These are phyloP conservation scores for Crax fasciolata DNA, from an alignment of 2,797 vertebrate species.

Conservation along the genomic window DNA sequence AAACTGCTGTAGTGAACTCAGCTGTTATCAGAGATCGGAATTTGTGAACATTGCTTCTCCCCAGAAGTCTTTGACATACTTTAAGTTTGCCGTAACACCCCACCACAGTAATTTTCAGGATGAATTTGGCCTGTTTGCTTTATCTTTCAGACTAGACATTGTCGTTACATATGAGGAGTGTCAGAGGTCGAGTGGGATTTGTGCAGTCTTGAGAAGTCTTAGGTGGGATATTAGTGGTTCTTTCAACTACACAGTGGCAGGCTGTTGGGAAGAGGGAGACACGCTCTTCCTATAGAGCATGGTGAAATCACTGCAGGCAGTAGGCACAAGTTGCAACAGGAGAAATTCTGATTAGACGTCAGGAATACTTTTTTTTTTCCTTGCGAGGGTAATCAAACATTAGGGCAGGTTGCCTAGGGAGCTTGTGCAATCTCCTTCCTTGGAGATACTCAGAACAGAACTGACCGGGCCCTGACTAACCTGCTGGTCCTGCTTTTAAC, in stretches of 20 bases:
- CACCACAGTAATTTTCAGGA: background rate
- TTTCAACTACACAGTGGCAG: background rate
- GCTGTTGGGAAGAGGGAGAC: background rate
- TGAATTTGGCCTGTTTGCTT: background rate
- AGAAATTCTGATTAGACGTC: background rate
- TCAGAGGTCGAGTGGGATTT: background rate
- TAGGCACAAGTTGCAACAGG: background rate
- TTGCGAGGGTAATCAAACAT: background rate
- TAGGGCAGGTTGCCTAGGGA: background rate
- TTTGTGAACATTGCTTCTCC: background rate
- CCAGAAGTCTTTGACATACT: background rate
- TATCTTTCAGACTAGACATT: background rate
- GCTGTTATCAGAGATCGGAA: background rate
- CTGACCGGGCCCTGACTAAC: background rate
- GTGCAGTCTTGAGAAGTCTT: background rate
- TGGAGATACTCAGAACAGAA: background rate
- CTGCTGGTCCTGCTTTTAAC: background rate
- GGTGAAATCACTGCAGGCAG: background rate
- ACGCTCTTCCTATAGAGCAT: background rate
- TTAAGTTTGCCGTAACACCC: background rate
- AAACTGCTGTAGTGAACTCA: background rate
- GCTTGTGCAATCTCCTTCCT: background rate
- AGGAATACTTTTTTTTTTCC: background rate
- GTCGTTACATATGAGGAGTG: rapidly evolving
- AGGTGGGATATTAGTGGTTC: background rate